A percentile compares a stretch with the other conserved stretches of the same genome.
Conservation (phyloP, 2,113 vertebrate species). For the Gavialis gangeticus region DNA sequence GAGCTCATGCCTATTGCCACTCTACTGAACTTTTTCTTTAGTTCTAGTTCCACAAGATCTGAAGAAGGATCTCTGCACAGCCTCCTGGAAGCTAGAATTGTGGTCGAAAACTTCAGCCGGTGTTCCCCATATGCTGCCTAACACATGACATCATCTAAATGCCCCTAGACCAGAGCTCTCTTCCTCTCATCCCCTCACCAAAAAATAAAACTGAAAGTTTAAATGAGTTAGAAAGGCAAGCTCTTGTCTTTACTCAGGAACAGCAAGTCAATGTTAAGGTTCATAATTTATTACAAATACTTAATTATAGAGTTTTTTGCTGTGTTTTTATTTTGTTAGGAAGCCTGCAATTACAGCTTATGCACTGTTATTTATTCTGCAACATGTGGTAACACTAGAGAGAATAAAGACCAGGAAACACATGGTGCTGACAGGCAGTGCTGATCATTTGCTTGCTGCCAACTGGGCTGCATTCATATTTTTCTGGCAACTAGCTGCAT, state of each 20-base stretch:
- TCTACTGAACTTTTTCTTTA: not conserved
- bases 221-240: not conserved
- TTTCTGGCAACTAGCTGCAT: conserved; percentile 56
- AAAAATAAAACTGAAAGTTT: not conserved
- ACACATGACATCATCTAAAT: conserved; percentile 52
- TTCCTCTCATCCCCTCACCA: not conserved
- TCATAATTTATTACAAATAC: not conserved
- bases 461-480: conserved; percentile 53
- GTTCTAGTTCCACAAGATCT: rapidly evolving
- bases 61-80: not conserved
- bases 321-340: conserved; percentile 44
- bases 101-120: conserved; percentile 13
- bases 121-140: conserved; percentile 32
- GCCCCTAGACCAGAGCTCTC: not conserved
- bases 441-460: conserved; percentile 33
- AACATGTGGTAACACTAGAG: conserved; percentile 45
- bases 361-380: not conserved
- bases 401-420: conserved; percentile 65
- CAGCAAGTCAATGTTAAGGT: not conserved
- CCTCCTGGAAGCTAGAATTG: not conserved
- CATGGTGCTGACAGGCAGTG: conserved; percentile 38
- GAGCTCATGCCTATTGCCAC: rapidly evolving
- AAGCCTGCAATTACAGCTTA: conserved; percentile 32
- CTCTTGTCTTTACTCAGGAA: not conserved
- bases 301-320: not conserved